These are phyloP conservation scores for Belonocnema kinseyi DNA, from an alignment of 1,140 invertebrate species.

Conservation along the genomic window DNA sequence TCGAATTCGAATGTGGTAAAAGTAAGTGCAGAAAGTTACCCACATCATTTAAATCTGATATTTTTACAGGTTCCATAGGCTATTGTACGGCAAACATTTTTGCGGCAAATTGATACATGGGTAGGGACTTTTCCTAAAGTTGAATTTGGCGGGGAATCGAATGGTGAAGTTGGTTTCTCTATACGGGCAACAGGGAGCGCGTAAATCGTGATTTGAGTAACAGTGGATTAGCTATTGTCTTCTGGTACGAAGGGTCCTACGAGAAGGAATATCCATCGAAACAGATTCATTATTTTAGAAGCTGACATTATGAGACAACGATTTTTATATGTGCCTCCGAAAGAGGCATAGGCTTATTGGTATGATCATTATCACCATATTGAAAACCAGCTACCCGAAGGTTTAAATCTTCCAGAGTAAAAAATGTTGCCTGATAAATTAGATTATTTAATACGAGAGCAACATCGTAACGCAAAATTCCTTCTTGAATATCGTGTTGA, in stretches of 20 bases:
- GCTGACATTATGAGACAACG: slow-evolving; percentile 39
- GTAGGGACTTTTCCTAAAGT: neutral
- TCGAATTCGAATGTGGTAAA: too few relatives aligned
- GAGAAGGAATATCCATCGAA: slow-evolving; percentile 33
- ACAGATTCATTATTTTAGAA: slow-evolving; percentile 31
- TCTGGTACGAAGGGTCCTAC: slow-evolving; percentile 32
- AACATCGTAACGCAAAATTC: slow-evolving; percentile 42
- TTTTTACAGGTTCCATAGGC: too few relatives aligned
- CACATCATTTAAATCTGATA: too few relatives aligned
- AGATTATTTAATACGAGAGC: slow-evolving; percentile 44
- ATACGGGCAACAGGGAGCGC: too few relatives aligned
- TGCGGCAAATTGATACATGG: neutral
- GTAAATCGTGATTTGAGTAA: too few relatives aligned
- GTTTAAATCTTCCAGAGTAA: too few relatives aligned
- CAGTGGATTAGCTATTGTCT: too few relatives aligned
- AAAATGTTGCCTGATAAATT: slow-evolving; percentile 40
- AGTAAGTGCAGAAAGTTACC: too few relatives aligned
- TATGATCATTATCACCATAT: slow-evolving; percentile 23
- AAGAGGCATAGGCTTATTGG: slow-evolving; percentile 37
- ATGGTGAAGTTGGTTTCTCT: too few relatives aligned
- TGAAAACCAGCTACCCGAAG: slow-evolving; percentile 40
- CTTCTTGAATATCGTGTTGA: slow-evolving; percentile 41
- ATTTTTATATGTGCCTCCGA: slow-evolving; percentile 34
- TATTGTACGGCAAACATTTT: neutral
- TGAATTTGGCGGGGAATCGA: too few relatives aligned